Conservation (phyloP, 1,140 invertebrate species). For the Pararge aegeria region DNA sequence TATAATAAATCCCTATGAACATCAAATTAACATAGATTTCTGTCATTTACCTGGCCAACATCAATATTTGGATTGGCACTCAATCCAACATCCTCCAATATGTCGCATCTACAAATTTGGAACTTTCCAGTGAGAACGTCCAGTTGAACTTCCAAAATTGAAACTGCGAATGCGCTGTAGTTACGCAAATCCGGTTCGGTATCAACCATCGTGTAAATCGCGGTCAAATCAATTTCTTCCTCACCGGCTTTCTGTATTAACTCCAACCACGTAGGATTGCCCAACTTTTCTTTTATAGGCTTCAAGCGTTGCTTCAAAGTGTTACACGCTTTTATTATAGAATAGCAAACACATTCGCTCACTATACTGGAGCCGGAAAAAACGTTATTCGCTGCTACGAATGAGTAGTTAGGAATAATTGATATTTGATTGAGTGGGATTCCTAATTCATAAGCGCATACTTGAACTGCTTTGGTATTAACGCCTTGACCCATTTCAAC, state of each 20-base stretch:
- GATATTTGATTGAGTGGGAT: conserved; percentile 85
- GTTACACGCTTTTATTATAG: conserved; percentile 84
- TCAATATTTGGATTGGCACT: conserved; percentile 89
- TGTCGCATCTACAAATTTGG: conserved; percentile 84
- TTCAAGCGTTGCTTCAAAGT: conserved; percentile 82
- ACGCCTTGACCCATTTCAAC: conserved; percentile 93
- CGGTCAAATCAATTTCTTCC: conserved; percentile 83
- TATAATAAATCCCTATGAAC: too few relatives aligned
- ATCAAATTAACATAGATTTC: not conserved
- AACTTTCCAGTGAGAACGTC: conserved; percentile 87
- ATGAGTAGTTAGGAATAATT: conserved; percentile 84
- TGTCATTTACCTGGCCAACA: conserved; percentile 85
- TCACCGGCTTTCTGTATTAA: conserved; percentile 81
- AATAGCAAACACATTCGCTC: conserved; percentile 85
- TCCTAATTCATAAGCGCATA: conserved; percentile 86
- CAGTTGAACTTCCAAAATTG: conserved; percentile 84
- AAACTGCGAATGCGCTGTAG: conserved; percentile 82
- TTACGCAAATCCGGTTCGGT: conserved; percentile 67
- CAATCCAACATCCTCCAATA: conserved; percentile 85
- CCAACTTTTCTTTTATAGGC: conserved; percentile 81
- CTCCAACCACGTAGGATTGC: conserved; percentile 83
- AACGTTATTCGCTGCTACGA: conserved; percentile 83
- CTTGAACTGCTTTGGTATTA: conserved; percentile 84
- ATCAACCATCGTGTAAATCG: conserved; percentile 79
- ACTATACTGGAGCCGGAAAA: conserved; percentile 87